Base-by-base conservation (phyloP, 2,888 invertebrate species). In the Leptogaster cylindrica region DNA sequence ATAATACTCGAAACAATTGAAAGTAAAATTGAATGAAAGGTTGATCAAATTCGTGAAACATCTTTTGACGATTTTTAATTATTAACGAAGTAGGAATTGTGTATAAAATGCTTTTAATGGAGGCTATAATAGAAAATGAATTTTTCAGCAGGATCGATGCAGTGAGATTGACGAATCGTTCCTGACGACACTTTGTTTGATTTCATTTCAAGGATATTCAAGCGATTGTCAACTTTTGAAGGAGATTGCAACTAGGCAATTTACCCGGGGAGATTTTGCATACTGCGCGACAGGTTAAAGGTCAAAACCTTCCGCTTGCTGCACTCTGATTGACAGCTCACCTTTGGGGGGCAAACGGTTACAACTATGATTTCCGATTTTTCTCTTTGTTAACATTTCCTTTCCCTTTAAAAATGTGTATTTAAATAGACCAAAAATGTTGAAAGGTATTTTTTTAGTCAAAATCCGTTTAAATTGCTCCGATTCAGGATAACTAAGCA, bases 81-180 rank as follows among this genome's bases (percentile, higher is more conserved):
- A 61, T 61, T 61, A 61, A 61, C 61, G 61, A 61, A 61, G 58
- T 8, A 58, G 18, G 61, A 14, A 23, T 7, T 16, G 44, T 27
- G 18, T 18, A 25, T 27, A 61, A 23, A 31, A 44, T 44, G 23
- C 44, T 44, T 51, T 41, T 51, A 68, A 52, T 52, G 64, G 52
- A 46, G 28, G 55, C 66, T 48, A 58, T 67, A 67, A 61, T 61
- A 33, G 65, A 68, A 64, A 52, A 65, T 68, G 64, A 65, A 68
- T 68, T 68, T 68, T 68, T 68, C 52, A 68, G 64, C 55, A 65
- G 64, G 25, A n/a, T 39, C 68, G 48, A 46, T 27, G 46, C 44
- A 31, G 12, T 39, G 20, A 50, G 46, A 20, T 8, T 46, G 20
- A 23, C 46, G 31, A 31, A 31, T 7, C 31, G 31, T 7, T 8